Percentiles rank a stretch among this genome's conserved stretches.
Conservation (phyloP, 2,888 invertebrate species). For the Eueremaeus valkanovi region DNA sequence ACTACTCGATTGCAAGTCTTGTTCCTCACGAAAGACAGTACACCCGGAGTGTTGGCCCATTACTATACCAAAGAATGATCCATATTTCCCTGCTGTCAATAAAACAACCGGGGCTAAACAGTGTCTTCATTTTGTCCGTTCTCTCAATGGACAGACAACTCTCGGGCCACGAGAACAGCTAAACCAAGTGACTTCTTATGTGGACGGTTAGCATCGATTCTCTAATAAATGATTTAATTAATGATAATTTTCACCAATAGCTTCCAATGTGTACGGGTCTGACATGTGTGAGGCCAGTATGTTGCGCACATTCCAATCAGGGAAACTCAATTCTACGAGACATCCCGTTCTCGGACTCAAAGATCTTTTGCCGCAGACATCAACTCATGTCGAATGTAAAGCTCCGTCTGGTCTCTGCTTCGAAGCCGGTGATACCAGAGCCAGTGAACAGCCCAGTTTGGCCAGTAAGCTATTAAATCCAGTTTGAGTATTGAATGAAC, state of each 20-base stretch:
- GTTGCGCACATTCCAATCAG: slow-evolving; percentile 68
- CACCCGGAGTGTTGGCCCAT: slow-evolving; percentile 93
- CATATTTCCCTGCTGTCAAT: slow-evolving; percentile 75
- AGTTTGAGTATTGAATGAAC: background rate
- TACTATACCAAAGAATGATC: slow-evolving; percentile 79
- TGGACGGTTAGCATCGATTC: slow-evolving; percentile 61
- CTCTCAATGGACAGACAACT: slow-evolving; percentile 81
- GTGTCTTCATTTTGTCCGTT: slow-evolving; percentile 92
- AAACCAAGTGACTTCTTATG: slow-evolving; percentile 85
- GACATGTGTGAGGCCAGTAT: slow-evolving; percentile 72
- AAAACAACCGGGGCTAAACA: slow-evolving; percentile 70
- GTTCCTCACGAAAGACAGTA: slow-evolving; percentile 78
- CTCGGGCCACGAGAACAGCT: slow-evolving; percentile 78
- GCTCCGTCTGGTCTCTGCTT: slow-evolving; percentile 80
- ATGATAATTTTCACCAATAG: background rate
- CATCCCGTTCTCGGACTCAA: slow-evolving; percentile 65
- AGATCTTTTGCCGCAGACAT: slow-evolving; percentile 72
- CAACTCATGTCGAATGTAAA: slow-evolving; percentile 74
- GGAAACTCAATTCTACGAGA: slow-evolving; percentile 75
- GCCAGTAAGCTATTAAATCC: slow-evolving; percentile 54
- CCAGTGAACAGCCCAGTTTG: slow-evolving; percentile 85
- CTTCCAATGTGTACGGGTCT: slow-evolving; percentile 82
- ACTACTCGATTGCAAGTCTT: slow-evolving; percentile 81
- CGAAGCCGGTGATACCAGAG: slow-evolving; percentile 82
- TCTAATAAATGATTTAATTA: background rate